These are phyloP conservation scores for Adelphocoris suturalis DNA, from an alignment of 2,888 invertebrate species.

Conservation along the genomic window DNA sequence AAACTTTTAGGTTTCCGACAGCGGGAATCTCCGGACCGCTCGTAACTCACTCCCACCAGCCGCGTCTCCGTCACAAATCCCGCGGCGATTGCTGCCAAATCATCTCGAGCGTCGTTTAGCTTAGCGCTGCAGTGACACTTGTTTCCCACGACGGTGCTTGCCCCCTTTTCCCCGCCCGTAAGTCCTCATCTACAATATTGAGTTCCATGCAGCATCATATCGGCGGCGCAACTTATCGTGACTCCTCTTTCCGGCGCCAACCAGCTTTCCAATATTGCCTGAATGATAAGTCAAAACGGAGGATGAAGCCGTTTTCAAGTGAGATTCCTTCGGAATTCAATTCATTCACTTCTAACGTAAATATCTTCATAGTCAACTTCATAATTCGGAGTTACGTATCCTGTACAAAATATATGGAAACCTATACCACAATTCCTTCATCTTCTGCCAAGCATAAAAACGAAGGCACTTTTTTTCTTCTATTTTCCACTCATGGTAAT, in stretches of 20 bases:
- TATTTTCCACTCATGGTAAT: too few species aligned
- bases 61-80: conserved; percentile 6
- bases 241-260: background rate
- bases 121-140: background rate
- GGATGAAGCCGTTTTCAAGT: background rate
- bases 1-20: conserved; percentile 52
- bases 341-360: too few species aligned
- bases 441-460: too few species aligned
- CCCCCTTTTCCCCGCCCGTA: background rate
- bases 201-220: conserved; percentile 1
- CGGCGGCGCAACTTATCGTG: background rate
- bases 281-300: background rate
- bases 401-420: too few species aligned
- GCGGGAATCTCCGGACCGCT: conserved; percentile 39
- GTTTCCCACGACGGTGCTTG: conserved; percentile 19
- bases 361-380: too few species aligned
- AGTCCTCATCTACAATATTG: background rate
- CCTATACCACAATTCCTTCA: too few species aligned
- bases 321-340: background rate
- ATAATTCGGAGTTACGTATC: too few species aligned
- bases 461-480: too few species aligned
- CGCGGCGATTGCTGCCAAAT: conserved; percentile 37
- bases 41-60: conserved; percentile 48
- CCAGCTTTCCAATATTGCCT: background rate
- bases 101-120: conserved; percentile 26